A percentile compares a stretch with the other conserved stretches of the same genome.
These are phyloP conservation scores for Trichogramma evanescens DNA, from an alignment of 2,888 invertebrate species.

Conservation along the genomic window DNA sequence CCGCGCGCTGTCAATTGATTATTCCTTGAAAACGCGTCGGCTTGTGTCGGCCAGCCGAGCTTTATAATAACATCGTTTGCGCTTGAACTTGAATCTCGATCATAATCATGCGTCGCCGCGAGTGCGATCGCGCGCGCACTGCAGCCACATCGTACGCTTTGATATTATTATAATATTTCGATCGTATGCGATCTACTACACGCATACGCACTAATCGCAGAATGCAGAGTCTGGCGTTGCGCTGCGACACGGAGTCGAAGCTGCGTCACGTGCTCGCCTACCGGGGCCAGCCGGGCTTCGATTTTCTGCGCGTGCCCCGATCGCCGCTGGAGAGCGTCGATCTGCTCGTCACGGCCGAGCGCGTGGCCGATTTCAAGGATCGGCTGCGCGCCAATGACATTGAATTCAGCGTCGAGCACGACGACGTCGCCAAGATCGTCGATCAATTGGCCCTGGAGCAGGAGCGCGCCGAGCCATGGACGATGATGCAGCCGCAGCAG, in stretches of 20 bases:
- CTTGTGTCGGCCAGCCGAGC: too few species aligned
- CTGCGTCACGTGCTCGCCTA: constrained; percentile 25
- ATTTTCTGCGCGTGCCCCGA: constrained; percentile 28
- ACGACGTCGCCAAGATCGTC: constrained; percentile 44
- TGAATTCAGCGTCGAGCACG: constrained; percentile 43
- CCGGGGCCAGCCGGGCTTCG: constrained; percentile 28
- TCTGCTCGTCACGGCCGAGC: constrained; percentile 32
- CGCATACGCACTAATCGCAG: constrained; percentile 20
- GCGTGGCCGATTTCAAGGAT: constrained; percentile 26
- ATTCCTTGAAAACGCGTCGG: too few species aligned
- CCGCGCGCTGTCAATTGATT: too few species aligned
- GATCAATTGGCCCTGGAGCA: neutral
- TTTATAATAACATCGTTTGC: too few species aligned
- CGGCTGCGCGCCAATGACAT: constrained; percentile 43
- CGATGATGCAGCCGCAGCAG: too few species aligned
- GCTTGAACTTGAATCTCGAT: too few species aligned
- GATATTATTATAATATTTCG: too few species aligned
- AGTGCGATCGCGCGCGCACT: too few species aligned
- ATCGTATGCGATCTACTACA: neutral
- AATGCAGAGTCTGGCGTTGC: constrained; percentile 32
- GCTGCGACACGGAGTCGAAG: constrained; percentile 26
- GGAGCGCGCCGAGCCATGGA: too few species aligned
- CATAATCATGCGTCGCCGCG: too few species aligned
- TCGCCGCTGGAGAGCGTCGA: constrained; percentile 22
- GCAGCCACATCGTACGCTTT: too few species aligned